Evolutionary conservation across 2,888 invertebrate species (phyloP), one percentile per base, ranked within the genome.

Genomic region (Troides oblongomaculatus): DNA sequence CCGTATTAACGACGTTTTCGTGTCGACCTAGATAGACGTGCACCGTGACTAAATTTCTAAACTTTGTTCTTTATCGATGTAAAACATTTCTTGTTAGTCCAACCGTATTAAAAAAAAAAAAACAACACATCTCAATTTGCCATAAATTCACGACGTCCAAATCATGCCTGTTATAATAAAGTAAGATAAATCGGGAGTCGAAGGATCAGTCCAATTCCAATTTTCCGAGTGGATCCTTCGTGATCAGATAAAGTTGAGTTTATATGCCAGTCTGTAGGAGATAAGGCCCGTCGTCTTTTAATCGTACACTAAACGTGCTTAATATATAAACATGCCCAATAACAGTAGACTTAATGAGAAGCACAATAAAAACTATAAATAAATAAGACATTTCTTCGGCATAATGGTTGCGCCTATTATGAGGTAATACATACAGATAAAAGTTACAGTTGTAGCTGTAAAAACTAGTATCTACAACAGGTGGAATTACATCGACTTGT

Each of bases 381-480:
- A 75, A 46, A 46, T 73, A 74, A 72, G 73, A 76, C 67, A 73
- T 70, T 71, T 71, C 74, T 71, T 70, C 57, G 70, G 25, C 57
- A 30, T 73, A 78, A 77, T 74, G 77, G 79, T 76, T 76, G 70
- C 60, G 70, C 71, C 72, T 70, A 72, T 74, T 71, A 74, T 78
- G 76, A 76, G 76, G 77, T 79, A 79, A 78, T 74, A 72, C 74
- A 73, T 75, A 76, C 72, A 74, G 75, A 76, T 77, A 73, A 72
- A 71, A 77, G 74, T 78, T 77, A 79, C 79, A 78, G 79, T 77
- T 77, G 80, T 77, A 77, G 77, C 79, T 81, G 78, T 81, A 88
- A 89, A 89, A 89, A 90, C 86, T 87, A 78, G 85, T 84, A 83
- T 79, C 80, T 74, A 78, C 83, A 83, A 82, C 86, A 87, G 86